These are phyloP conservation scores for Tipula helvola DNA, from an alignment of 2,888 invertebrate species.

Conservation along the genomic window DNA sequence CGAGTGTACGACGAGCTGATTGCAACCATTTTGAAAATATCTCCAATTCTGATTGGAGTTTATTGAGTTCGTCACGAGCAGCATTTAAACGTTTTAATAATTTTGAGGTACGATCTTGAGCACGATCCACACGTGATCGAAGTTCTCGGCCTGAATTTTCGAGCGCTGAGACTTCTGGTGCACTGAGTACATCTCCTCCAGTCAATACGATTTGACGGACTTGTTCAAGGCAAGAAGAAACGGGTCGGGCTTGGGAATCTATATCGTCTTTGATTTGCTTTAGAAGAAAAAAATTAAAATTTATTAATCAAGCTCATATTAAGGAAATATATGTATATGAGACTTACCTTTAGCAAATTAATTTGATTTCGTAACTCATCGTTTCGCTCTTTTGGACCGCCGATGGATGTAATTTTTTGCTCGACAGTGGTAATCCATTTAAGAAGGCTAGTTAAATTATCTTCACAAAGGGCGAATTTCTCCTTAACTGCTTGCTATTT, in stretches of 20 bases:
- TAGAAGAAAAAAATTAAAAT: slow-evolving; percentile 15
- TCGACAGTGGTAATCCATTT: slow-evolving; percentile 82
- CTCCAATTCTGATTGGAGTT: slow-evolving; percentile 68
- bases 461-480: slow-evolving; percentile 84
- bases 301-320: not conserved
- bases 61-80: slow-evolving; percentile 78
- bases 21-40: slow-evolving; percentile 78
- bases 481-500: slow-evolving; percentile 88
- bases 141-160: slow-evolving; percentile 78
- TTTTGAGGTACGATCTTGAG: slow-evolving; percentile 66
- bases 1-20: slow-evolving; percentile 61
- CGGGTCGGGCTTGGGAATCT: slow-evolving; percentile 71
- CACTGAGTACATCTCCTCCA: slow-evolving; percentile 82
- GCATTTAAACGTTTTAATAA: slow-evolving; percentile 61
- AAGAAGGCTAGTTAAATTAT: slow-evolving; percentile 68
- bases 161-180: slow-evolving; percentile 77
- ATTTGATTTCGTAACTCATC: slow-evolving; percentile 83
- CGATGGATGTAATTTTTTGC: slow-evolving; percentile 70
- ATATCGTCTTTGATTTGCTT: slow-evolving; percentile 83
- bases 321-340: not conserved
- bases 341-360: slow-evolving; percentile 64
- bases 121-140: slow-evolving; percentile 69
- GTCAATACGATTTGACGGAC: slow-evolving; percentile 80
- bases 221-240: slow-evolving; percentile 77
- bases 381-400: slow-evolving; percentile 73